A percentile compares a stretch with the other conserved stretches of the same genome.
Evolutionary conservation across 2,888 invertebrate genomes (phyloP).

Genomic region (Caenorhabditis becei): DNA sequence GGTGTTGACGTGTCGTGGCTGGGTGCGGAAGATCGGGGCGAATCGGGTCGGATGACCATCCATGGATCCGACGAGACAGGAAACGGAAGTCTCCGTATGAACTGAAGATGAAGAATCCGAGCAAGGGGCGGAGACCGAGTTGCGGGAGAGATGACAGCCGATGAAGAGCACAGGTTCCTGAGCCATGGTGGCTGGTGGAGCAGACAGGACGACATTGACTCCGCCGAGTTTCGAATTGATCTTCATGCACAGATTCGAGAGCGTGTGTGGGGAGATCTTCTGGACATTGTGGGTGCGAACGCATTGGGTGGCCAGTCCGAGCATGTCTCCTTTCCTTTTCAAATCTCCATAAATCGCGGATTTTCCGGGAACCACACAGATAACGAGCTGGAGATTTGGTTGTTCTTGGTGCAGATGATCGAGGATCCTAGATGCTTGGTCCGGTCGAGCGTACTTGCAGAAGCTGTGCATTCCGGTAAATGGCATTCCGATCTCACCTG

Average conservation of each 20-base stretch:
- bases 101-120: conserved; percentile 29
- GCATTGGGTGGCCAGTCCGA: conserved; percentile 58
- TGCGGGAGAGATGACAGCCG: conserved; percentile 55
- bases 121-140: background rate
- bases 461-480: conserved; percentile 33
- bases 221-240: conserved; percentile 63
- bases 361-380: conserved; percentile 57
- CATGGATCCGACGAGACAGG: conserved; percentile 55
- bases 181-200: conserved; percentile 5
- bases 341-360: conserved; percentile 54
- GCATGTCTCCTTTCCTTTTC: conserved; percentile 50
- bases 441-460: conserved; percentile 42
- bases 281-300: conserved; percentile 47
- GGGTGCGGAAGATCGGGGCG: conserved; percentile 41
- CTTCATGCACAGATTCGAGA: conserved; percentile 62
- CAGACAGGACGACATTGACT: conserved; percentile 33
- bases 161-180: conserved; percentile 49
- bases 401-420: conserved; percentile 12
- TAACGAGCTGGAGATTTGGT: conserved; percentile 36
- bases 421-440: conserved; percentile 28
- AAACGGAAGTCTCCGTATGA: conserved; percentile 29
- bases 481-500: conserved; percentile 58
- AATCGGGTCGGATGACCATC: conserved; percentile 59
- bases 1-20: conserved; percentile 9
- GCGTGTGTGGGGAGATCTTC: conserved; percentile 43